Percentiles rank a stretch among this genome's conserved stretches.
These are phyloP conservation scores for Rhabdophis nuchalis DNA, from an alignment of 2,797 vertebrate species.

Conservation along the genomic window DNA sequence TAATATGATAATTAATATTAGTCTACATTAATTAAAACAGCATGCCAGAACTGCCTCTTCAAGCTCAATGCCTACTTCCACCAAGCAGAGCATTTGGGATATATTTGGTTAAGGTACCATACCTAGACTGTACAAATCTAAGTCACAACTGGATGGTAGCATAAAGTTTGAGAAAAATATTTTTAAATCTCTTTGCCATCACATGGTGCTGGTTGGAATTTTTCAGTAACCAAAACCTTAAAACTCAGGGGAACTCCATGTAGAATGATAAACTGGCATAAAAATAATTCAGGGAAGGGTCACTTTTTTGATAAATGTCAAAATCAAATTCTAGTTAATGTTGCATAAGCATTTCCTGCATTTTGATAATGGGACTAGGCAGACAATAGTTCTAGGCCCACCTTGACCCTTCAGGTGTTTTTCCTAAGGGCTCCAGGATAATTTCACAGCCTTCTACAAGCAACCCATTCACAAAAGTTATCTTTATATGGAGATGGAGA, in stretches of 20 bases:
- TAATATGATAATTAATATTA: constrained; percentile 17
- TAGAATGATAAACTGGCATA: background rate
- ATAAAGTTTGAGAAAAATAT: background rate
- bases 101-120: background rate
- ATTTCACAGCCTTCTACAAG: background rate
- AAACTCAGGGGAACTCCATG: background rate
- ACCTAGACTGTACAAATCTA: background rate
- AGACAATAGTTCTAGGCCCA: background rate
- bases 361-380: background rate
- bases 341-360: background rate
- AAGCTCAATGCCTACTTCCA: background rate
- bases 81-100: background rate
- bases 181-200: background rate
- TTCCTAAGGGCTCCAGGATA: background rate
- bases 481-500: background rate
- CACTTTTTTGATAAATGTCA: background rate
- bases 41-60: background rate
- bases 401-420: background rate
- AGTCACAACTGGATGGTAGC: background rate
- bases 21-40: constrained; percentile 6
- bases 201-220: background rate
- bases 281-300: background rate
- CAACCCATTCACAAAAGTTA: background rate
- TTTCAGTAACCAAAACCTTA: background rate
- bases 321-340: background rate